Conservation (phyloP, 2,888 invertebrate species). For the Volucella inflata region DNA sequence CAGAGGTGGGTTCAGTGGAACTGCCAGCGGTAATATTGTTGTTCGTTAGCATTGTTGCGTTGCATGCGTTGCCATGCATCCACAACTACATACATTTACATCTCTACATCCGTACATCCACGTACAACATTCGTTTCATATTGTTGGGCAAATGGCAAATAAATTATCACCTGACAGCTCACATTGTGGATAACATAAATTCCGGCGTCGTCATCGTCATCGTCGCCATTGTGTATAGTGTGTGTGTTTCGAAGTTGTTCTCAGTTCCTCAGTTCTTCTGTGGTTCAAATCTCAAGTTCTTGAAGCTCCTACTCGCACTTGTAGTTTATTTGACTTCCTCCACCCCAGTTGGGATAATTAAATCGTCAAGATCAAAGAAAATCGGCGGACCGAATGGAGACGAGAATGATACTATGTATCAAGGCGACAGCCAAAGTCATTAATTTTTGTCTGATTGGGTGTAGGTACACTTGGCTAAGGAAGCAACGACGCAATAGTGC, state of each 20-base stretch:
- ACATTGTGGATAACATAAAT: slow-evolving; percentile 75
- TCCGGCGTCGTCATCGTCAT: slow-evolving; percentile 70
- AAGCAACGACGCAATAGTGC: background rate
- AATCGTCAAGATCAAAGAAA: slow-evolving; percentile 75
- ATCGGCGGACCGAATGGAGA: slow-evolving; percentile 64
- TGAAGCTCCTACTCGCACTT: slow-evolving; percentile 37
- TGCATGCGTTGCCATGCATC: slow-evolving; percentile 57
- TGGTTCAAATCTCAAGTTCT: slow-evolving; percentile 24
- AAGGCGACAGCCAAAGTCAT: slow-evolving; percentile 57
- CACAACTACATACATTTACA: background rate
- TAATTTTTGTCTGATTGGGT: slow-evolving; percentile 65
- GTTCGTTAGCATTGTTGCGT: slow-evolving; percentile 72
- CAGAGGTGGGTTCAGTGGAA: background rate
- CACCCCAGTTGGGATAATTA: slow-evolving; percentile 70
- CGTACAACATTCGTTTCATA: slow-evolving; percentile 71
- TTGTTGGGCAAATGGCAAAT: slow-evolving; percentile 76
- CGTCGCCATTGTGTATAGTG: slow-evolving; percentile 50
- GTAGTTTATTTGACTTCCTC: slow-evolving; percentile 57
- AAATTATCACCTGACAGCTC: slow-evolving; percentile 76
- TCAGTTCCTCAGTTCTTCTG: background rate
- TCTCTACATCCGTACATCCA: background rate
- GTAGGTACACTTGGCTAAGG: slow-evolving; percentile 4
- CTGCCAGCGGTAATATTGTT: slow-evolving; percentile 34
- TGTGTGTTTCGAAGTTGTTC: slow-evolving; percentile 6
- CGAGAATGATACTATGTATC: slow-evolving; percentile 50